Conservation (phyloP, 2,888 invertebrate genomes). For the Drosophila colorata region DNA sequence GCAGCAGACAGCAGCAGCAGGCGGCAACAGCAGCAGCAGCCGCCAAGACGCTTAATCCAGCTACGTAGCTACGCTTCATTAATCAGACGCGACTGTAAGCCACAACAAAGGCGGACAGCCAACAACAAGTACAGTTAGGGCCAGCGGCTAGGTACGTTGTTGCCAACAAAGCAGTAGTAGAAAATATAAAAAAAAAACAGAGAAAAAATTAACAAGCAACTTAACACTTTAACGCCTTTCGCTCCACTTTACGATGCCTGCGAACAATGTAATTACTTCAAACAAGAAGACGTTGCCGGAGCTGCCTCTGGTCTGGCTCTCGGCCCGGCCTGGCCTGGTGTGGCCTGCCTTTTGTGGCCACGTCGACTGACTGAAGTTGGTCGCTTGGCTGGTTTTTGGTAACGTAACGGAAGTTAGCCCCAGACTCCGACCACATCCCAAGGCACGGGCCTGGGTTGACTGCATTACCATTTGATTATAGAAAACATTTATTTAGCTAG, state of each 20-base stretch:
- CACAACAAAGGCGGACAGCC: slow-evolving; percentile 66
- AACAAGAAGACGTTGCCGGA: slow-evolving; percentile 58
- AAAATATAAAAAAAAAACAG: neutral
- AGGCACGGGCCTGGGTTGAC: slow-evolving; percentile 36
- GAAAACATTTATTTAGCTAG: slow-evolving; percentile 78
- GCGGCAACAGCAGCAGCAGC: slow-evolving; percentile 34
- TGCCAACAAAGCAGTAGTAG: slow-evolving; percentile 47
- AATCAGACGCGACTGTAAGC: slow-evolving; percentile 78
- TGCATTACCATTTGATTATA: slow-evolving; percentile 80
- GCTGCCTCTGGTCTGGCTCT: slow-evolving; percentile 9
- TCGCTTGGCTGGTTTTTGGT: slow-evolving; percentile 57
- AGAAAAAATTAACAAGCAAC: slow-evolving; percentile 80
- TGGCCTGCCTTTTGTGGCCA: slow-evolving; percentile 38
- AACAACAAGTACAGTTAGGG: slow-evolving; percentile 19
- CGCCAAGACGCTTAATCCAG: slow-evolving; percentile 72
- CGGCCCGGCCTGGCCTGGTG: neutral
- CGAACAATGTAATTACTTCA: slow-evolving; percentile 80
- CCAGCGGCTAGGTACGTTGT: slow-evolving; percentile 26
- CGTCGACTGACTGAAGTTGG: slow-evolving; percentile 46
- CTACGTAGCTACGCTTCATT: slow-evolving; percentile 77
- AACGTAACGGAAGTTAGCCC: slow-evolving; percentile 42
- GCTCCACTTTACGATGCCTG: slow-evolving; percentile 76
- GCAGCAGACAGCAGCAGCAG: slow-evolving; percentile 1
- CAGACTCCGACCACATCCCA: slow-evolving; percentile 6
- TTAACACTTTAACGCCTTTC: slow-evolving; percentile 82